A percentile compares a stretch with the other conserved stretches of the same genome.
phyloP scores from a whole-genome alignment of 2,113 vertebrate genomes.

The Python bivittatus region DNA sequence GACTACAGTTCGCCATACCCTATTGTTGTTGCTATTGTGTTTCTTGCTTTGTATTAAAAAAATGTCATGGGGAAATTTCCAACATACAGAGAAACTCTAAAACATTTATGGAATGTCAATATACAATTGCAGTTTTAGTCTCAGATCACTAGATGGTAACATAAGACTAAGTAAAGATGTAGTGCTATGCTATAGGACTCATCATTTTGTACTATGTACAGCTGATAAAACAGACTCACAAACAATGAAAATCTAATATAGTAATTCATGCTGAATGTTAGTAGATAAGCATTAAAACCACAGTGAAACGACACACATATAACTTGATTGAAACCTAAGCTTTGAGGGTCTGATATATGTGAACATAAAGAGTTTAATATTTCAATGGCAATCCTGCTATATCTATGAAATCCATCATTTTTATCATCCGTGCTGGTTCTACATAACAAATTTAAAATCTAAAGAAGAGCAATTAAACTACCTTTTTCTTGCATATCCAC shows the following conservation, averaged over 20 bases:
- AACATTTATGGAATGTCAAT: fast-evolving
- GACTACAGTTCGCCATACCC: not conserved
- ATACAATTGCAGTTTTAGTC: not conserved
- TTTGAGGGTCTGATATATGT: not conserved
- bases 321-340: not conserved
- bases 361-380: not conserved
- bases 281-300: not conserved
- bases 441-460: not conserved
- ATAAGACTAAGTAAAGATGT: conserved; percentile 19
- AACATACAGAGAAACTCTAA: not conserved
- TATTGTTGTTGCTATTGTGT: not conserved
- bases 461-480: conserved; percentile 41
- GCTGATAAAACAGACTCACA: not conserved
- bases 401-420: not conserved
- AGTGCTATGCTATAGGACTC: fast-evolving
- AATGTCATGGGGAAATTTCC: not conserved
- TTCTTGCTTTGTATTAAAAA: not conserved
- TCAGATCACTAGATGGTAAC: conserved; percentile 51
- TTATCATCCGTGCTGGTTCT: not conserved
- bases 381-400: not conserved
- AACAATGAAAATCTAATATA: not conserved
- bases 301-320: not conserved
- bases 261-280: not conserved
- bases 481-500: conserved; percentile 57
- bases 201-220: too few species aligned